Conservation (phyloP, 2,113 vertebrate genomes). For the Daboia siamensis region DNA sequence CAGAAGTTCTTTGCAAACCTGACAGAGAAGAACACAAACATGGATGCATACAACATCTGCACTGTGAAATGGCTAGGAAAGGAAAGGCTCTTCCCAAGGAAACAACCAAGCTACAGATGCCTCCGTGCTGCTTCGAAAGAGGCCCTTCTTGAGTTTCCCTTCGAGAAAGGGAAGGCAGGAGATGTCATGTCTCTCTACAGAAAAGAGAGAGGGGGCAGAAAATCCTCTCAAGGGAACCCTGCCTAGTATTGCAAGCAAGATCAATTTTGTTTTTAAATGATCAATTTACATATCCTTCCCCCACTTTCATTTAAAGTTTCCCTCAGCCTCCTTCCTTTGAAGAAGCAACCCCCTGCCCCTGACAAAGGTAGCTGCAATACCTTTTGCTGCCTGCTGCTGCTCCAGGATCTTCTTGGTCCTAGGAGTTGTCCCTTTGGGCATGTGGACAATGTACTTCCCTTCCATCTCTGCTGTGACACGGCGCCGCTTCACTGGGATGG, state of each 20-base stretch:
- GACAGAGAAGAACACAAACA: background rate
- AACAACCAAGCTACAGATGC: background rate
- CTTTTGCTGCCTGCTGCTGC: constrained; percentile 90
- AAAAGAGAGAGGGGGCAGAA: background rate
- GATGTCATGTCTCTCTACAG: background rate
- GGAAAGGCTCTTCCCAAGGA: background rate
- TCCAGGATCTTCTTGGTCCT: constrained; percentile 88
- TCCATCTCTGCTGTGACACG: constrained; percentile 94
- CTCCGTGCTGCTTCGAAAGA: background rate
- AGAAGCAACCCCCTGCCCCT: too few species aligned
- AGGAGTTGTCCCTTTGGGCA: constrained; percentile 92
- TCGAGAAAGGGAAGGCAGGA: background rate
- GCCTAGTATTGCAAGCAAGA: background rate
- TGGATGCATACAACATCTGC: background rate
- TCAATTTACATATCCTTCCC: background rate
- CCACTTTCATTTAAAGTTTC: background rate
- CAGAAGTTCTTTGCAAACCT: constrained; percentile 82
- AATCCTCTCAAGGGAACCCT: background rate
- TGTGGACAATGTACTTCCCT: constrained; percentile 93
- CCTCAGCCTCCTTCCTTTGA: background rate
- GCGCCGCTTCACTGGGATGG: constrained; percentile 73
- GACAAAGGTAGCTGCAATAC: constrained; percentile 50
- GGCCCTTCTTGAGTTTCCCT: background rate
- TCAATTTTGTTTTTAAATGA: background rate
- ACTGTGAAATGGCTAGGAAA: background rate